Conservation (phyloP, 2,888 invertebrate species). For the Opisthograptis luteolata region DNA sequence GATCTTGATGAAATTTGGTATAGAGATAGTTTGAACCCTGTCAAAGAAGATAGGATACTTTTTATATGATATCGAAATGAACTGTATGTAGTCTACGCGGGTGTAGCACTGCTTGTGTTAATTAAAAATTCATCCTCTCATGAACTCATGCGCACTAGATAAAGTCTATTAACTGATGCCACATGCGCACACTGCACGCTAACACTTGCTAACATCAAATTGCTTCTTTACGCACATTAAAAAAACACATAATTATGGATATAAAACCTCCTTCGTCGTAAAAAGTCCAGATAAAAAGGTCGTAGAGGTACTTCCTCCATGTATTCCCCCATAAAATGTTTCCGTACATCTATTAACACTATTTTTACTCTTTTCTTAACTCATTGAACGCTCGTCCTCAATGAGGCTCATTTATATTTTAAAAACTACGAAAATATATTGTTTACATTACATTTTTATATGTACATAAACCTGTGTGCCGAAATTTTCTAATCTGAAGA, state of each 20-base stretch:
- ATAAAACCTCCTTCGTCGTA: slow-evolving; percentile 79
- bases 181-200: slow-evolving; percentile 15
- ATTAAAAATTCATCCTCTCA: too few relatives aligned
- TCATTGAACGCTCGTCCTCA: slow-evolving; percentile 81
- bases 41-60: too few relatives aligned
- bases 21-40: too few relatives aligned
- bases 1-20: too few relatives aligned
- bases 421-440: slow-evolving; percentile 75
- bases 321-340: slow-evolving; percentile 72
- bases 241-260: slow-evolving; percentile 77
- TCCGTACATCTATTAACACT: slow-evolving; percentile 74
- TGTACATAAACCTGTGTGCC: slow-evolving; percentile 73
- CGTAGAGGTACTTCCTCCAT: slow-evolving; percentile 74
- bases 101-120: too few relatives aligned
- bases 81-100: background rate
- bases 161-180: slow-evolving; percentile 4
- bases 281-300: slow-evolving; percentile 77
- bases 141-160: slow-evolving; percentile 2
- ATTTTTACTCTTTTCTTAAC: slow-evolving; percentile 69
- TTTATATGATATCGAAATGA: too few relatives aligned
- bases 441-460: slow-evolving; percentile 73
- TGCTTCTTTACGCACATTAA: slow-evolving; percentile 66
- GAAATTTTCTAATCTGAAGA: slow-evolving; percentile 71
- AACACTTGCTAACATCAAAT: slow-evolving; percentile 58
- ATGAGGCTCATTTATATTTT: slow-evolving; percentile 73